Evolutionary conservation across 2,113 vertebrate species (phyloP).

Genomic region (Cottus gobio): DNA sequence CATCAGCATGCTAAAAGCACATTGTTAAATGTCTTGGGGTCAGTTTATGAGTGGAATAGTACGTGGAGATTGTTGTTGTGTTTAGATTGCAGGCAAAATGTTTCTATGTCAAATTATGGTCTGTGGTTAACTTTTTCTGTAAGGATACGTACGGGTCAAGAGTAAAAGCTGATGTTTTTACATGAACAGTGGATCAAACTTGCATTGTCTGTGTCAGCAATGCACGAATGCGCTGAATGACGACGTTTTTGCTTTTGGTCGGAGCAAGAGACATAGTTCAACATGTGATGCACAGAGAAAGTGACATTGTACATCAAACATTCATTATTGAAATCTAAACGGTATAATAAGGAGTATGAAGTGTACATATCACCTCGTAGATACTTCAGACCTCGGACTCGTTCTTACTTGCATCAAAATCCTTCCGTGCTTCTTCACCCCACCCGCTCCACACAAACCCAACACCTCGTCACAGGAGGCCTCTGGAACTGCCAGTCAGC

Average conservation of each 20-base stretch:
- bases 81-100: background rate
- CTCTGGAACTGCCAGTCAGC: too few species aligned
- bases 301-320: too few species aligned
- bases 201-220: background rate
- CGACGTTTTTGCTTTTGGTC: background rate
- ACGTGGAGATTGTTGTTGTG: background rate
- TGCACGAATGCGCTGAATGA: background rate
- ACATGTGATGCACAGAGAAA: background rate
- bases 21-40: constrained; percentile 28
- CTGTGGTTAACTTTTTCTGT: background rate
- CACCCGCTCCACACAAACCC: too few species aligned
- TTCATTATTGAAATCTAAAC: background rate
- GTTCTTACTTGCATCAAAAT: too few species aligned
- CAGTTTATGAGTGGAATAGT: background rate
- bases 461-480: too few species aligned
- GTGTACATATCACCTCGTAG: too few species aligned
- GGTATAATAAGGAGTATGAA: background rate
- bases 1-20: constrained; percentile 38
- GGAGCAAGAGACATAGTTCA: too few species aligned
- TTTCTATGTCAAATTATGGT: background rate
- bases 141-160: background rate
- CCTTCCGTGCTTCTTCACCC: too few species aligned
- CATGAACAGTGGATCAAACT: background rate
- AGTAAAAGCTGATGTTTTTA: background rate
- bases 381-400: too few species aligned